Conservation (phyloP, 2,888 invertebrate species). For the Phyllotreta striolata region DNA sequence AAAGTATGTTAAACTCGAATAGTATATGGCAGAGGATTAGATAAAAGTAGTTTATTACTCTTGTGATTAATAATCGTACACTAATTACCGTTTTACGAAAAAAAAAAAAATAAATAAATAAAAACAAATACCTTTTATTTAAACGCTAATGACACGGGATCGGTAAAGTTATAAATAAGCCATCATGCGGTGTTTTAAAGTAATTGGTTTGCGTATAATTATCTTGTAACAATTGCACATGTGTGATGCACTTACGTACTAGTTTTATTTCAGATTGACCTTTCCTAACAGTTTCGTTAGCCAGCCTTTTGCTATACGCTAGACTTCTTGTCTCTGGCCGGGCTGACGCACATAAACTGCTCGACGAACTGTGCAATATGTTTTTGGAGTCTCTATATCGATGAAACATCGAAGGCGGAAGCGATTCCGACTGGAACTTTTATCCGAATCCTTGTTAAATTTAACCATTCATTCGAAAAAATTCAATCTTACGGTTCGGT, state of each 20-base stretch:
- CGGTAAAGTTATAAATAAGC: constrained; percentile 34
- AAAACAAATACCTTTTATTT: too few relatives aligned
- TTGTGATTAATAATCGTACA: too few relatives aligned
- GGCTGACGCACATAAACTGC: constrained; percentile 9
- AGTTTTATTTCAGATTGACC: constrained; percentile 55
- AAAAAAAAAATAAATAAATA: too few relatives aligned
- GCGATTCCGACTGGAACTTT: too few relatives aligned
- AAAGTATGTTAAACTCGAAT: too few relatives aligned
- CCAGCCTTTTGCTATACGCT: constrained; percentile 40
- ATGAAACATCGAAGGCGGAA: too few relatives aligned
- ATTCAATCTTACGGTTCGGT: too few relatives aligned
- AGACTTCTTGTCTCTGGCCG: constrained; percentile 50
- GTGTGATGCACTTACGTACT: constrained; percentile 41
- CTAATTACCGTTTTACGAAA: too few relatives aligned
- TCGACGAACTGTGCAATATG: constrained; percentile 20
- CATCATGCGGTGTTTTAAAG: constrained; percentile 41
- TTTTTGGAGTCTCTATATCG: constrained; percentile 6
- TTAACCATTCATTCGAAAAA: too few relatives aligned
- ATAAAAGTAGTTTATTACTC: too few relatives aligned
- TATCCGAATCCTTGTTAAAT: too few relatives aligned
- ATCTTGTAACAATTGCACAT: constrained; percentile 44
- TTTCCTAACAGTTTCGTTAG: constrained; percentile 51
- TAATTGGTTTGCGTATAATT: constrained; percentile 44
- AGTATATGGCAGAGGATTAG: too few relatives aligned
- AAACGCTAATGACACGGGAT: constrained; percentile 8